These are phyloP conservation scores for Datnioides undecimradiatus DNA, from an alignment of 2,113 vertebrate species.

Conservation along the genomic window DNA sequence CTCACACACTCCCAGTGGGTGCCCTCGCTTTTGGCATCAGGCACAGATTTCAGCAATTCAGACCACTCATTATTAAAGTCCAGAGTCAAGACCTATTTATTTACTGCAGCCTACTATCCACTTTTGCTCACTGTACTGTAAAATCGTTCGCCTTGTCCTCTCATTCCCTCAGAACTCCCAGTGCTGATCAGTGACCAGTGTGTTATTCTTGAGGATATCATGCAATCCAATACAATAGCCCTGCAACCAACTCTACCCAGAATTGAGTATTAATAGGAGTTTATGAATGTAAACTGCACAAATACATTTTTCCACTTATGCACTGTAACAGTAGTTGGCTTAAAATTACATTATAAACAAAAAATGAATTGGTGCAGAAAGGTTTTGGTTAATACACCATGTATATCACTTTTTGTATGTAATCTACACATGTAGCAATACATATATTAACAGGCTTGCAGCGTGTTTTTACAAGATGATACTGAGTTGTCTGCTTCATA, in stretches of 20 bases:
- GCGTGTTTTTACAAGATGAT: slow-evolving; percentile 14
- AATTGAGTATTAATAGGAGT: neutral
- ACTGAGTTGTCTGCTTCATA: slow-evolving; percentile 6
- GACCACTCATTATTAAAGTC: slow-evolving; percentile 38
- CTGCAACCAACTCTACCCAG: neutral
- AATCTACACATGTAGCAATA: neutral
- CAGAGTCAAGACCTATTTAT: slow-evolving; percentile 37
- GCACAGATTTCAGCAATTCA: slow-evolving; percentile 33
- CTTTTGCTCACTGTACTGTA: slow-evolving; percentile 36
- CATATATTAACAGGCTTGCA: neutral
- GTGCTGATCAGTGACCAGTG: slow-evolving; percentile 23
- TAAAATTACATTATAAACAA: no score
- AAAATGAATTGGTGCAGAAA: neutral
- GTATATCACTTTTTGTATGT: neutral
- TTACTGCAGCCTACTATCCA: slow-evolving; percentile 26
- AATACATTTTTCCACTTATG: neutral
- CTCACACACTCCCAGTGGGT: slow-evolving; percentile 9
- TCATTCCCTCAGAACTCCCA: slow-evolving; percentile 10
- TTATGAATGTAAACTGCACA: neutral
- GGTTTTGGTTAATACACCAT: neutral
- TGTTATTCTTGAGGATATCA: slow-evolving; percentile 1
- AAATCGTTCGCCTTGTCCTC: slow-evolving; percentile 14
- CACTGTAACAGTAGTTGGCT: neutral
- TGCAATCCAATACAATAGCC: neutral
- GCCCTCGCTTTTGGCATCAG: slow-evolving; percentile 22